phyloP scores from a whole-genome alignment of 1,140 invertebrate species.

The Babylonia areolata region DNA sequence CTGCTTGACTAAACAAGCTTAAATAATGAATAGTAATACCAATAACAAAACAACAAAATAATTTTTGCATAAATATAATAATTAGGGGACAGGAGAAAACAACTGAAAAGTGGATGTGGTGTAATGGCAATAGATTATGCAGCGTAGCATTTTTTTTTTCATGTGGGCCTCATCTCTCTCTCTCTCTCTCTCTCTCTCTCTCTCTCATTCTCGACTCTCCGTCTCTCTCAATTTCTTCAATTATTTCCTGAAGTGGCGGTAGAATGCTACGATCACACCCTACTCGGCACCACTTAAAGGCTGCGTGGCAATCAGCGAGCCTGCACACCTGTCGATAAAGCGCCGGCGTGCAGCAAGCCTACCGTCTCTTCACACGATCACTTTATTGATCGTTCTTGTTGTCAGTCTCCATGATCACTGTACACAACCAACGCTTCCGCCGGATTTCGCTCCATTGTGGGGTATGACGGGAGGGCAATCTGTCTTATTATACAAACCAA shows the following conservation, averaged over 20 bases:
- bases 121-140: too few species aligned
- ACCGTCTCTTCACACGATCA: neutral
- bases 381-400: conserved; percentile 22
- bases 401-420: conserved; percentile 36
- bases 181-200: conserved; percentile 35
- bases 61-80: too few species aligned
- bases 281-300: neutral
- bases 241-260: neutral
- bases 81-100: too few species aligned
- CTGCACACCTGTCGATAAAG: conserved; percentile 18
- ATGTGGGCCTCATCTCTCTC: too few species aligned
- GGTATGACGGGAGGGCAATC: neutral
- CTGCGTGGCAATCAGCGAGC: neutral
- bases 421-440: neutral
- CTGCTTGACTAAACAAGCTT: too few species aligned
- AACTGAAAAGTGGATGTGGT: too few species aligned
- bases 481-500: conserved; percentile 35
- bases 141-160: too few species aligned
- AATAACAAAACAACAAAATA: too few species aligned
- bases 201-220: conserved; percentile 29
- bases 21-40: too few species aligned
- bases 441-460: neutral
- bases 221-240: conserved; percentile 20
- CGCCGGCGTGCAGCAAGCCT: neutral
- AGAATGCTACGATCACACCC: neutral